Evolutionary conservation across 2,797 vertebrate genomes (phyloP).

Genomic region (Cottoperca gobio): DNA sequence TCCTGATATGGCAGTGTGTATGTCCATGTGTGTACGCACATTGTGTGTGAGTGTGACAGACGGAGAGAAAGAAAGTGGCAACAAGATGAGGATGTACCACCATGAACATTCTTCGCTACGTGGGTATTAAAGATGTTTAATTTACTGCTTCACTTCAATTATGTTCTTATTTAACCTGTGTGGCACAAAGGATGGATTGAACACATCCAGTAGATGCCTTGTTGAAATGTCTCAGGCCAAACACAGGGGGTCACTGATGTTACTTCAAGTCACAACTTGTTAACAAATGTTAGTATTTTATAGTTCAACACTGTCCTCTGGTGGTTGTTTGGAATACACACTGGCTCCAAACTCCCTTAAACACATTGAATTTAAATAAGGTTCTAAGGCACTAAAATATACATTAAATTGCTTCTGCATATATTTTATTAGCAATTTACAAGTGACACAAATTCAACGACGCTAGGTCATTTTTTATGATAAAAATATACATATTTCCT

Average conservation of each 20-base stretch:
- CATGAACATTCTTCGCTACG: neutral
- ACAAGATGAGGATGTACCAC: neutral
- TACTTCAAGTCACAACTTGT: neutral
- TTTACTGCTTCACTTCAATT: neutral
- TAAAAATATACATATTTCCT: neutral
- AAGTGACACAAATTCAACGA: neutral
- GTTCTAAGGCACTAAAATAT: neutral
- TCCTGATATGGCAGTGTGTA: neutral
- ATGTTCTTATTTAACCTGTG: neutral
- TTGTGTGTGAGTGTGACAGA: neutral
- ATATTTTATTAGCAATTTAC: neutral
- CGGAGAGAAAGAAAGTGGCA: too few relatives aligned
- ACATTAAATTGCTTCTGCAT: neutral
- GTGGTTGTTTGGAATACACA: conserved; percentile 6
- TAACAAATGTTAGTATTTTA: neutral
- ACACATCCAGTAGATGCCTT: neutral
- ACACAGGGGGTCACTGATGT: conserved; percentile 19
- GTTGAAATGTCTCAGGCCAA: neutral
- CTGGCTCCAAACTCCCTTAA: neutral
- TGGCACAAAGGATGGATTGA: neutral
- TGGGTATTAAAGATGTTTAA: neutral
- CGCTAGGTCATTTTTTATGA: neutral
- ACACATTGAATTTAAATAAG: neutral
- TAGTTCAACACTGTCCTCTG: conserved; percentile 54
- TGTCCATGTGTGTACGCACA: conserved; percentile 17